Evolutionary conservation across 2,888 invertebrate species (phyloP).

Genomic region (Drosophila dives): DNA sequence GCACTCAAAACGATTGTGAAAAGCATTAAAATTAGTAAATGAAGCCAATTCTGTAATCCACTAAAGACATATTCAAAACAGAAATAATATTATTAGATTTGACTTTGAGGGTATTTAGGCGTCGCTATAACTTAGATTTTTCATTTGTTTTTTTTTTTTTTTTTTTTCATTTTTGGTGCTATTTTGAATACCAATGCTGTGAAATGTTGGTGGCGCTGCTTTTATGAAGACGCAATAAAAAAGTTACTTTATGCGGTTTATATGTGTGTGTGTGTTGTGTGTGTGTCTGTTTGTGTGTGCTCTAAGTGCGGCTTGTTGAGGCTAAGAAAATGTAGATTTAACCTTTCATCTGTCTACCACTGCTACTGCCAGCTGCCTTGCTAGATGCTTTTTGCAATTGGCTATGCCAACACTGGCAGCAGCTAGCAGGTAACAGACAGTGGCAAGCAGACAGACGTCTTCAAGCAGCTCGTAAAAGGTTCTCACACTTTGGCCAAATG

Average conservation of each 20-base stretch:
- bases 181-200: slow-evolving; percentile 78
- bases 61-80: not conserved
- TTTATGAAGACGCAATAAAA: slow-evolving; percentile 76
- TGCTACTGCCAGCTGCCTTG: not conserved
- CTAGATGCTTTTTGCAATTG: slow-evolving; percentile 34
- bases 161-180: slow-evolving; percentile 47
- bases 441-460: slow-evolving; percentile 41
- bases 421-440: slow-evolving; percentile 18
- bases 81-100: not conserved
- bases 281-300: slow-evolving; percentile 27
- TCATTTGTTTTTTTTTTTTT: slow-evolving; percentile 12
- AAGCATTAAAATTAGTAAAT: not conserved
- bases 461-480: slow-evolving; percentile 57
- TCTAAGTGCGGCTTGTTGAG: slow-evolving; percentile 73
- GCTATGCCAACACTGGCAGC: slow-evolving; percentile 63
- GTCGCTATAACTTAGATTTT: not conserved
- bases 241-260: slow-evolving; percentile 74
- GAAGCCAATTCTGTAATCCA: not conserved
- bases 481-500: slow-evolving; percentile 55
- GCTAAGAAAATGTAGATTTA: slow-evolving; percentile 73
- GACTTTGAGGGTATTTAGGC: slow-evolving; percentile 8
- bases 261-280: slow-evolving; percentile 56
- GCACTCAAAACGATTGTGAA: not conserved
- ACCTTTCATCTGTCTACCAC: slow-evolving; percentile 45
- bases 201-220: slow-evolving; percentile 61